Evolutionary conservation across 2,888 invertebrate genomes (phyloP), one percentile per base, ranked within the genome.

Genomic region (Lamellibrachia satsuma): DNA sequence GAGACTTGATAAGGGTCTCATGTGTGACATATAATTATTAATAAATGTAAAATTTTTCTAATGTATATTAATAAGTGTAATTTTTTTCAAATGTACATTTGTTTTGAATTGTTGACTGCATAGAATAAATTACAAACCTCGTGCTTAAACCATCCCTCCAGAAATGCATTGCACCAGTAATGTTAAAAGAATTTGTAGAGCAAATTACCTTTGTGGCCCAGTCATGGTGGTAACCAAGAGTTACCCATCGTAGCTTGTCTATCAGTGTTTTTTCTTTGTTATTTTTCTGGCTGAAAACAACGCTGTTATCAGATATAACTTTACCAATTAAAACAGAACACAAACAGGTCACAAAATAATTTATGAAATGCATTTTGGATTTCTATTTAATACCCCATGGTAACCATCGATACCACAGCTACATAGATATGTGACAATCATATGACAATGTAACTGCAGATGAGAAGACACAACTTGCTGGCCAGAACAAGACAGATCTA

Each of bases 221-320:
- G 96, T 99, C 98, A 96, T 99, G 99, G 97, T 99, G 99, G 96
- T 99, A 99, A 22, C 99, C 99, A 75, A 99, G 97, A 0, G 99
- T 99, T 1, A 98, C 97, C 99, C 99, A 99, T 95, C 99, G 97
- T 95, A 99, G 96, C 91, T 93, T 94, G 15, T 94, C 57, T 60
- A 95, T 90, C n/a, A 94, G 90, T 57, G 92, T 93, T 27, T 93
- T 93, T 15, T 92, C 91, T 52, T 90, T 75, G 22, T 75, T 75
- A 75, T 75, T n/a, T 75, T 75, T 75, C 22, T 75, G 75, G 75
- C 75, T 75, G 75, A 75, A 75, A 75, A 75, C 75, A 75, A 75
- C 75, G n/a, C 1, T 75, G 75, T 15, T 6, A 39, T 39, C 39
- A 39, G 39, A 39, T 39, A 39, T 39, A 39, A 39, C 39, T 39